A percentile compares a stretch with the other conserved stretches of the same genome.
Evolutionary conservation across 2,888 invertebrate genomes (phyloP).

Genomic region (Habroteleia sp.): DNA sequence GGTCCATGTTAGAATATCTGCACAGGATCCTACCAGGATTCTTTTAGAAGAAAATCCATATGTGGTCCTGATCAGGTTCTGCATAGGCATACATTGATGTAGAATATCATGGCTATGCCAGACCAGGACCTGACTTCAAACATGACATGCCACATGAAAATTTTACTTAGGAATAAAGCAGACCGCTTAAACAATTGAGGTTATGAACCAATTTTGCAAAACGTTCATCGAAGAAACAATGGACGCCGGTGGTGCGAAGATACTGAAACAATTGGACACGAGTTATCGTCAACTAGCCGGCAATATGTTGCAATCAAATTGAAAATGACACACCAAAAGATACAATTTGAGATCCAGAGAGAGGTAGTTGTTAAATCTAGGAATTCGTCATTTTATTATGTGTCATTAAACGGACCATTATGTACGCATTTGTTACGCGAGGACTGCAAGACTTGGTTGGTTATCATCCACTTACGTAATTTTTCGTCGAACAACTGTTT

Average conservation of each 20-base stretch:
- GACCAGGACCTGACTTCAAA: too few species aligned
- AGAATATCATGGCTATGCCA: too few species aligned
- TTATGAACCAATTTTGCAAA: slow-evolving; percentile 36
- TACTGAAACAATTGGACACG: too few species aligned
- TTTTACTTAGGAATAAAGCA: too few species aligned
- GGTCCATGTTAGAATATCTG: too few species aligned
- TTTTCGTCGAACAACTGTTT: slow-evolving; percentile 6
- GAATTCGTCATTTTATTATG: slow-evolving; percentile 39
- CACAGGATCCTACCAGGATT: too few species aligned
- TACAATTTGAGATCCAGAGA: too few species aligned
- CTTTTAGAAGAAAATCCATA: too few species aligned
- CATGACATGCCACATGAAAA: too few species aligned
- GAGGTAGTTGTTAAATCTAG: slow-evolving; percentile 16
- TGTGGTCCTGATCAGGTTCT: too few species aligned
- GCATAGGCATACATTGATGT: too few species aligned
- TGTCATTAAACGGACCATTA: slow-evolving; percentile 33
- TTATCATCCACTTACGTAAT: slow-evolving; percentile 15
- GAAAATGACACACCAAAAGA: slow-evolving; percentile 65
- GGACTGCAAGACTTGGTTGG: neutral
- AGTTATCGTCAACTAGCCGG: slow-evolving; percentile 70
- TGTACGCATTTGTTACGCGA: slow-evolving; percentile 13
- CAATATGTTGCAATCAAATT: slow-evolving; percentile 70
- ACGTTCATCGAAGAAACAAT: slow-evolving; percentile 20
- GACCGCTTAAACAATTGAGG: slow-evolving; percentile 19
- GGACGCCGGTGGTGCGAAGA: too few species aligned